Evolutionary conservation across 1,140 invertebrate genomes (phyloP), one percentile per base, ranked within the genome.

Genomic region (Gryllus bimaculatus): DNA sequence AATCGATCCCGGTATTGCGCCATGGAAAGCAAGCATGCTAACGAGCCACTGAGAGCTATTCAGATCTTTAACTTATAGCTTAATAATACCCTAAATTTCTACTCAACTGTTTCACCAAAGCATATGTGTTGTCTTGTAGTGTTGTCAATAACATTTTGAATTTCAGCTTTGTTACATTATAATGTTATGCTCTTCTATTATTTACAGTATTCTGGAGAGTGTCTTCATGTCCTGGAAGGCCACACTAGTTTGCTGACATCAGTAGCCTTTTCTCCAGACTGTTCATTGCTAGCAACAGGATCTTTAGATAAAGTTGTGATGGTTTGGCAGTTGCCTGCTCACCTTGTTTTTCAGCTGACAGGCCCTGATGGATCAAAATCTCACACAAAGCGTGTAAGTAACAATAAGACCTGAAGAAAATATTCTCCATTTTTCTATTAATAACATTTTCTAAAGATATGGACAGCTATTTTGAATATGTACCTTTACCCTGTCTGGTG

Each of bases 191-290:
- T 3, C 18, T 18, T 66, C 54, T 66, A 3, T 66, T 18, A 66
- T 66, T 66, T 88, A 85, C 82, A 84, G 88, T 87, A 83, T 85
- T 87, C 84, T 47, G 89, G 88, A 12, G 84, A 87, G 77, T 90
- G 89, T 83, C 81, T 90, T 7, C 86, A 89, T 80, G 89, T 90
- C 0, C 80, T 90, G 73, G 89, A 90, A 82, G 83, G 83, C 78
- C 89, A 90, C 80, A 86, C 88, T 77, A 88, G 87, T 78, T 85
- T 90, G 7, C 86, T 90, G 7, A 90, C 89, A 8, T 85, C 85
- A 74, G 90, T 89, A 81, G 87, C 88, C 48, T 88, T 85, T 87
- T 90, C 87, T 47, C 81, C 83, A 18, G 86, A 88, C 82, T 87
- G 87, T 74, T 84, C 86, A 7, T 80, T 90, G 20, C 85, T 90